These are phyloP conservation scores for Gryon sp. DNA, from an alignment of 1,140 invertebrate genomes.

Conservation along the genomic window DNA sequence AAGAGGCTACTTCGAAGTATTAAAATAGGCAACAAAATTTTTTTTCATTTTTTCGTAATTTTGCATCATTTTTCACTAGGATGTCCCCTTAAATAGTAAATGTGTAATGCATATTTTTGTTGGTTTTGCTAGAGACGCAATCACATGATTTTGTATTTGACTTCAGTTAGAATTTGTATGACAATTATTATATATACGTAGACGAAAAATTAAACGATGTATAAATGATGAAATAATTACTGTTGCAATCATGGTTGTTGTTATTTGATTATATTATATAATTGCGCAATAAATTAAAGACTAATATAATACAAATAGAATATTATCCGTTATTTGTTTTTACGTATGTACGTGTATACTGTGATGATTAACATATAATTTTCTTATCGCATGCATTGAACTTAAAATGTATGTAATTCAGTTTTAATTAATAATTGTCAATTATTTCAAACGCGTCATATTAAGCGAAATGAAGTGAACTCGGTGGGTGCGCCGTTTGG, in stretches of 20 bases:
- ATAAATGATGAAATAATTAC: slow-evolving; percentile 54
- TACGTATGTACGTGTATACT: too few relatives aligned
- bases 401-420: not conserved
- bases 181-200: not conserved
- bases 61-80: too few relatives aligned
- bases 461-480: slow-evolving; percentile 4
- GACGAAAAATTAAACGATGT: not conserved
- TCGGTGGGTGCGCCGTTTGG: slow-evolving; percentile 40
- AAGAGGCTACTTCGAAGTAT: too few relatives aligned
- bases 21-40: too few relatives aligned
- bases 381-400: not conserved
- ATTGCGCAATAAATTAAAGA: slow-evolving; percentile 48
- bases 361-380: not conserved
- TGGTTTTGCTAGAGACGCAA: slow-evolving; percentile 28
- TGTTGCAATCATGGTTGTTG: slow-evolving; percentile 46
- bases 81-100: too few relatives aligned
- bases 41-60: too few relatives aligned
- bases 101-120: slow-evolving; percentile 19
- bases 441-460: slow-evolving; percentile 24
- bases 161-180: not conserved
- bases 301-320: slow-evolving; percentile 13
- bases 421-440: slow-evolving; percentile 14
- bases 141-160: slow-evolving; percentile 25
- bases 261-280: slow-evolving; percentile 56
- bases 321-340: too few relatives aligned